Evolutionary conservation across 2,113 vertebrate species (phyloP), one percentile per base, ranked within the genome.

Genomic region (Crotophaga sulcirostris): DNA sequence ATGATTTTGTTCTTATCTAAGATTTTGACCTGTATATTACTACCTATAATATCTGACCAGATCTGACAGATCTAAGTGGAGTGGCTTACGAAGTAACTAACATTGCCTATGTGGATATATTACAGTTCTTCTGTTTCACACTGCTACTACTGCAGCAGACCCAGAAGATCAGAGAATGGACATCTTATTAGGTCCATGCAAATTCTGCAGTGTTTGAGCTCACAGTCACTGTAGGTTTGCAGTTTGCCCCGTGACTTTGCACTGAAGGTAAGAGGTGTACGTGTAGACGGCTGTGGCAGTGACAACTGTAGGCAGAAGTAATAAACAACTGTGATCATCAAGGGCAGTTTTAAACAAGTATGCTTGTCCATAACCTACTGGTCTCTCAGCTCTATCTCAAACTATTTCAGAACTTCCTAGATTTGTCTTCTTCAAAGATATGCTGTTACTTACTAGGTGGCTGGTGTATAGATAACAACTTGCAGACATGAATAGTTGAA

Each of bases 251-350:
- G 9, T 56, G 40, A 23, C 28, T 60, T 76, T 64, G 33, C 13
- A 28, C 3, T 51, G 29, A 64, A 38, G 3, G 2, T 68, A 29
- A 59, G 34, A 34, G 9, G 7, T 16, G 4, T 49, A 7, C 8
- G 5, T 4, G 2, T 8, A 25, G 28, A 34, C 15, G 6, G 12
- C 3, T 64, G 29, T 25, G 26, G 44, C 0, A 0, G 24, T 60
- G 44, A 56, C 15, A 69, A 2, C 29, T 60, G 26, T 31, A 36
- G 13, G 12, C n/a, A 80, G 14, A 44, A 76, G 12, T 3, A 44
- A 6, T 29, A 91, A 69, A 33, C 3, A 10, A 9, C 10, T n/a
- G 7, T n/a, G 13, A 36, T 51, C 18, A 67, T 34, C 16, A 26
- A 34, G 51, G 29, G 14, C 6, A 77, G 13, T 38, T 72, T 77